Conservation (phyloP, 2,113 vertebrate genomes). For the Cyrtonyx montezumae region DNA sequence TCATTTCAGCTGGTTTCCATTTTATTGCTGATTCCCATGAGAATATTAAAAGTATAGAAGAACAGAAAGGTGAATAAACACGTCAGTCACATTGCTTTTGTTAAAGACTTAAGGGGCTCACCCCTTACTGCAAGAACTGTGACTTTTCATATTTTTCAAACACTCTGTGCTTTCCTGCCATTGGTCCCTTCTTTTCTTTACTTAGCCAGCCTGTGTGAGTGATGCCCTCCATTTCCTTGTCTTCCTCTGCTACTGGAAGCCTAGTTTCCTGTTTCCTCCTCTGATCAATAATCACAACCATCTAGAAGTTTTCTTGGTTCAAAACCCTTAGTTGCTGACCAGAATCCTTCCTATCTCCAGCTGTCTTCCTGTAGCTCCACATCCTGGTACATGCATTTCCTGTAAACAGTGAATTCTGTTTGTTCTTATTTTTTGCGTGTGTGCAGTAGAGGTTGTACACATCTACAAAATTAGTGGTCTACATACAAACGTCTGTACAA, state of each 20-base stretch:
- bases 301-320: background rate
- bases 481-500: background rate
- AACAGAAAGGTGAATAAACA: background rate
- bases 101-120: background rate
- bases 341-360: background rate
- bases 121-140: background rate
- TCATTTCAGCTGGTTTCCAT: constrained; percentile 41
- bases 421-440: background rate
- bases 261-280: background rate
- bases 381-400: background rate
- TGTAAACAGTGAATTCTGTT: background rate
- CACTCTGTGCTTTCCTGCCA: background rate
- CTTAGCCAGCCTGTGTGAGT: background rate
- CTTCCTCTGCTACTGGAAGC: background rate
- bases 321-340: background rate
- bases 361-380: background rate
- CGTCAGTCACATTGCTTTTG: background rate
- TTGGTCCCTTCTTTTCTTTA: background rate
- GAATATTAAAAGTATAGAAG: constrained; percentile 6
- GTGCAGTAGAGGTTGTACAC: background rate
- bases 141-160: background rate
- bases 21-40: constrained; percentile 6
- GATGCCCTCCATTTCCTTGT: background rate
- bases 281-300: background rate
- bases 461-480: background rate